Evolutionary conservation across 2,113 vertebrate species (phyloP), one percentile per base, ranked within the genome.

Genomic region (Puntigrus tetrazona): DNA sequence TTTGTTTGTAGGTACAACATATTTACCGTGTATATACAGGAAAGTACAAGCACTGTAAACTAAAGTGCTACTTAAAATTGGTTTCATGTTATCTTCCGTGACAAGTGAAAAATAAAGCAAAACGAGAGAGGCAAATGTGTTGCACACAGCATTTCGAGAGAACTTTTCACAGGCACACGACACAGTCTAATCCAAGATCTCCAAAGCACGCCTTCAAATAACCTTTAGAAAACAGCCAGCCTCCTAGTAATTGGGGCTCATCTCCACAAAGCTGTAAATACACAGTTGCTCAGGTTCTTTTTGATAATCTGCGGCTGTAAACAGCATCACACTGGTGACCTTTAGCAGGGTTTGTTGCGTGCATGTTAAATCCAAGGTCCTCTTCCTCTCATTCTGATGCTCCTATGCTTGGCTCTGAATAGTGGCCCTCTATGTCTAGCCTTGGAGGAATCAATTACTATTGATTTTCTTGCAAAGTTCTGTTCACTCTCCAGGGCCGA

Each of bases 391-490:
- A 90, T 76, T 88, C 91, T 92, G 83, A 88, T 88, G 90, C 91
- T 90, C 90, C 81, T 82, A 73, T 92, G 91, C 75, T 90, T 91
- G 92, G 94, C 92, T 89, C 90, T 91, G 93, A 94, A 87, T 87
- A 88, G 81, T 81, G 86, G 82, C 86, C 91, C 88, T 89, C 89
- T 88, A 90, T 87, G 89, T 90, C 86, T 85, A 87, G 89, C 91
- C 89, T 88, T 84, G 91, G 75, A 86, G 86, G 91, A 94, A 95
- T 94, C 94, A 91, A 94, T 94, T 89, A 65, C 85, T 91, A 95
- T 95, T 74, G 94, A 95, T 94, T 93, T 92, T 88, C 82, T 89
- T 89, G 86, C 85, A 88, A 90, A 88, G 84, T 90, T 89, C 88
- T 86, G 88, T 89, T 90, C 92, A 82, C 92, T 92, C 91, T 92